A percentile compares a stretch with the other conserved stretches of the same genome.
These are phyloP conservation scores for Silurus lanzhouensis DNA, from an alignment of 2,797 vertebrate species.

Conservation along the genomic window DNA sequence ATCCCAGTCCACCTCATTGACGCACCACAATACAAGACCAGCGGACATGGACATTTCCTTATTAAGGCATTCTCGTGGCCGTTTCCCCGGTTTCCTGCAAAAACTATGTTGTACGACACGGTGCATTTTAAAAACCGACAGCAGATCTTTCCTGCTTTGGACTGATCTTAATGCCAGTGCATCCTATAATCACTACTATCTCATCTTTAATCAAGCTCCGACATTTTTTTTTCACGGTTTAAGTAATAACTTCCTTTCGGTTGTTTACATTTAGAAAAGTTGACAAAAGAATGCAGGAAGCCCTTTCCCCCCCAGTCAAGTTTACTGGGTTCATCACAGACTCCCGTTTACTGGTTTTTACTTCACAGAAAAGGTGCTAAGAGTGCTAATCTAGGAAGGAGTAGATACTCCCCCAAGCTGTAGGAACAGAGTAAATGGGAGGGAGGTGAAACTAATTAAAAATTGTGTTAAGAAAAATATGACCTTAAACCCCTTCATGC, in stretches of 20 bases:
- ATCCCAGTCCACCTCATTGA: not conserved
- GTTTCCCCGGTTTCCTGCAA: not conserved
- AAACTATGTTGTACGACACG: not conserved
- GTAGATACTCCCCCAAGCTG: not conserved
- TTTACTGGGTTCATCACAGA: slow-evolving; percentile 34
- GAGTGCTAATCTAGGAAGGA: slow-evolving; percentile 11
- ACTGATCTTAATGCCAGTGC: slow-evolving; percentile 33
- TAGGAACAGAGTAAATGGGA: not conserved
- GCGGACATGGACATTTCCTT: not conserved
- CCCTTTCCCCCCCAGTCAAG: slow-evolving; percentile 42
- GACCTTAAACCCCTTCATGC: not conserved
- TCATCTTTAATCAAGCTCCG: slow-evolving; percentile 60
- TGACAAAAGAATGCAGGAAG: slow-evolving; percentile 60
- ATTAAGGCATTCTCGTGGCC: slow-evolving; percentile 4
- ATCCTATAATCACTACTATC: slow-evolving; percentile 52
- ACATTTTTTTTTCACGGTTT: slow-evolving; percentile 51
- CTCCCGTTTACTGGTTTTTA: slow-evolving; percentile 3
- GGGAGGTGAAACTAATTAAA: not conserved
- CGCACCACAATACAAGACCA: not conserved
- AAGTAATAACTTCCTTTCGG: slow-evolving; percentile 69
- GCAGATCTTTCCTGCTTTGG: slow-evolving; percentile 23
- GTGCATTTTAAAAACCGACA: not conserved
- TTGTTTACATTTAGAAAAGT: slow-evolving; percentile 63
- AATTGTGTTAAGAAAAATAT: not conserved
- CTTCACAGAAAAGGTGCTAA: not conserved